A percentile compares a stretch with the other conserved stretches of the same genome.
These are phyloP conservation scores for Streblospio benedicti DNA, from an alignment of 1,140 invertebrate genomes.

Conservation along the genomic window DNA sequence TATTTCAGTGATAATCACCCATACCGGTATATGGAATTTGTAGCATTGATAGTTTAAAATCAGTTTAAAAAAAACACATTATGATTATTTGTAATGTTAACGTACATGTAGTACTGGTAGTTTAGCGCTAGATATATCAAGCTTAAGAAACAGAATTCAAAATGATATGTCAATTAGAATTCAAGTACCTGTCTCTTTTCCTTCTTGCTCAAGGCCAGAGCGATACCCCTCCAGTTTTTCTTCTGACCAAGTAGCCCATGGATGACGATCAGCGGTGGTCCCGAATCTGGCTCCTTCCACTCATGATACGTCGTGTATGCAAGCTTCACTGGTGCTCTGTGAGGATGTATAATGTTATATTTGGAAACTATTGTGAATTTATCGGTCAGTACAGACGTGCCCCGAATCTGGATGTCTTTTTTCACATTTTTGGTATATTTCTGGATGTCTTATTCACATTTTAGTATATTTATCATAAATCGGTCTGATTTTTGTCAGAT, in stretches of 20 bases:
- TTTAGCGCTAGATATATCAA: background rate
- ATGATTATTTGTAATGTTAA: background rate
- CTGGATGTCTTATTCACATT: too few relatives aligned
- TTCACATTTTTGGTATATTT: too few relatives aligned
- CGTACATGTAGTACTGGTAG: background rate
- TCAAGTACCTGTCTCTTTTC: constrained; percentile 55
- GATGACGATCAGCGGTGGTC: constrained; percentile 64
- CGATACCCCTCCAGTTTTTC: constrained; percentile 71
- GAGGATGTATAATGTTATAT: too few relatives aligned
- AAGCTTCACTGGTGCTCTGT: too few relatives aligned
- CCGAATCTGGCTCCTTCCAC: too few relatives aligned
- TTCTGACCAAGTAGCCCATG: constrained; percentile 81
- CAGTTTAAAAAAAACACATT: background rate
- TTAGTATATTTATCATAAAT: too few relatives aligned
- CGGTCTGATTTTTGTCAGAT: too few relatives aligned
- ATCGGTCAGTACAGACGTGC: too few relatives aligned
- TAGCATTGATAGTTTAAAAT: background rate
- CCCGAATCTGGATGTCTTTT: too few relatives aligned
- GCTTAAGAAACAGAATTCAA: background rate
- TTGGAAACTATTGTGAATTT: too few relatives aligned
- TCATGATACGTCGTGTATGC: too few relatives aligned
- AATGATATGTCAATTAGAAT: background rate
- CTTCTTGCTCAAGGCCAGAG: constrained; percentile 60
- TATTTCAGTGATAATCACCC: constrained; percentile 4
- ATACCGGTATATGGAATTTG: background rate